phyloP scores from a whole-genome alignment of 2,797 vertebrate genomes.

The Salmo trutta region DNA sequence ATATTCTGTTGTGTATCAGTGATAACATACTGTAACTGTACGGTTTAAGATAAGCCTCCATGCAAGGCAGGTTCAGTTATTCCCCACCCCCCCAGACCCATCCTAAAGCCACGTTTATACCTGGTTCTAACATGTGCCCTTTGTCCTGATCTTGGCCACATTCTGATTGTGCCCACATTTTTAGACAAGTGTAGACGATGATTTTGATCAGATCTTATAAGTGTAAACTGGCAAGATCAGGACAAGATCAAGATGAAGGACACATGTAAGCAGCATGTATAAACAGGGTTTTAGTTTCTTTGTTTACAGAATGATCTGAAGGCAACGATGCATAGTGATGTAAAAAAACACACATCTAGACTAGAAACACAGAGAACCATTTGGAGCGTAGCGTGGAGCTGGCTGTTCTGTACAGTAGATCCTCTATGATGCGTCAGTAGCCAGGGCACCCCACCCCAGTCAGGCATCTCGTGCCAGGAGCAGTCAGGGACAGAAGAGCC shows the following conservation, averaged over 20 bases:
- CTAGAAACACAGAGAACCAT: constrained; percentile 2
- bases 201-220: no score
- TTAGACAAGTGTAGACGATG: no score
- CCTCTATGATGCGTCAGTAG: constrained; percentile 12
- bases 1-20: neutral
- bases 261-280: no score
- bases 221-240: no score
- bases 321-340: neutral
- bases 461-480: constrained; percentile 61
- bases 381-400: neutral
- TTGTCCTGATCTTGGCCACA: no score
- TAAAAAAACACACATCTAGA: neutral
- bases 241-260: no score
- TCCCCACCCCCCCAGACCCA: neutral
- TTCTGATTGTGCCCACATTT: neutral
- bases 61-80: neutral
- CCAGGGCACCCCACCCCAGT: neutral
- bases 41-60: neutral
- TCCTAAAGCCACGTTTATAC: neutral
- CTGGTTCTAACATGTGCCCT: no score
- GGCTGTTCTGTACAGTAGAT: constrained; percentile 9
- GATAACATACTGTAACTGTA: neutral
- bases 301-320: constrained; percentile 9
- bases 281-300: neutral
- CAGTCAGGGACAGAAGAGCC: constrained; percentile 63